These are phyloP conservation scores for Dipodomys ordii DNA, from an alignment of 2,113 vertebrate genomes.

Conservation along the genomic window DNA sequence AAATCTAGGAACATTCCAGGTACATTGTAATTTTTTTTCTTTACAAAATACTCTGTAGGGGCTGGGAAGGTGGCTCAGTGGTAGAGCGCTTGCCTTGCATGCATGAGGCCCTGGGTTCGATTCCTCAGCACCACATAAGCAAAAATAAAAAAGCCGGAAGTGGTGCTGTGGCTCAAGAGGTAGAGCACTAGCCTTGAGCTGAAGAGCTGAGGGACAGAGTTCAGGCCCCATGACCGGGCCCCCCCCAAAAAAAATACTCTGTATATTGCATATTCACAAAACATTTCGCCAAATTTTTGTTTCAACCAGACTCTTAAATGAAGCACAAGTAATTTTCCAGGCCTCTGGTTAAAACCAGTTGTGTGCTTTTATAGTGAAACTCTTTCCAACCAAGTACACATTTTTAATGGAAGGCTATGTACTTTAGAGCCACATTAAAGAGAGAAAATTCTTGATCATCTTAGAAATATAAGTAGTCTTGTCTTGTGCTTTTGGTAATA, in stretches of 20 bases:
- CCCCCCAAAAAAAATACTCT: neutral
- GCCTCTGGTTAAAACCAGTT: conserved; percentile 40
- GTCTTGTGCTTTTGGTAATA: neutral
- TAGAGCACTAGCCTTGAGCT: no score
- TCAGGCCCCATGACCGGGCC: no score
- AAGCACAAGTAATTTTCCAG: conserved; percentile 50
- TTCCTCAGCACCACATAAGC: no score
- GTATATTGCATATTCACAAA: conserved; percentile 14
- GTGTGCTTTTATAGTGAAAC: conserved; percentile 49
- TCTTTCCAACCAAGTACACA: conserved; percentile 52
- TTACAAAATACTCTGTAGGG: conserved; percentile 1
- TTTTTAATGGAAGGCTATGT: conserved; percentile 65
- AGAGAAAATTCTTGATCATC: neutral
- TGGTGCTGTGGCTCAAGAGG: no score
- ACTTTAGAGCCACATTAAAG: conserved; percentile 49
- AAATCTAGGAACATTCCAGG: neutral
- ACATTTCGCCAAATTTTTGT: neutral
- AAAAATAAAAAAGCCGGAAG: no score
- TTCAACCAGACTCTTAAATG: conserved; percentile 44
- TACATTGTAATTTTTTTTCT: conserved; percentile 42
- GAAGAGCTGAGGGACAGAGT: no score
- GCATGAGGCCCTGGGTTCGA: no score
- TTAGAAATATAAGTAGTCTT: neutral
- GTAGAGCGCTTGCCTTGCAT: no score
- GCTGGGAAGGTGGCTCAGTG: no score